These are phyloP conservation scores for Drosophila kepulauana DNA, from an alignment of 1,140 invertebrate species.

Conservation along the genomic window DNA sequence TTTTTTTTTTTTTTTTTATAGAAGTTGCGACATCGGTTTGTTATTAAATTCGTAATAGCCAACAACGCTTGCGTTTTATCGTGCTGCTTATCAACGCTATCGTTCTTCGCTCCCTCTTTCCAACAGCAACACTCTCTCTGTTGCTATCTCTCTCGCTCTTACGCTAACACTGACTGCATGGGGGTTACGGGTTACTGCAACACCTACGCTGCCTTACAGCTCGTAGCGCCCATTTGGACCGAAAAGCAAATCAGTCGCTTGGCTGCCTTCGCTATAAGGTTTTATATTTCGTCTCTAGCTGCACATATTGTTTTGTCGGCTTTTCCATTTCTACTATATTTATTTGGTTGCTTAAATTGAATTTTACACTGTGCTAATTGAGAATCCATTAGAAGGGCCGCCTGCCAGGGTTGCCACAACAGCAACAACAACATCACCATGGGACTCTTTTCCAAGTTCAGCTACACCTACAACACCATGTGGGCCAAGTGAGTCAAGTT, in stretches of 20 bases:
- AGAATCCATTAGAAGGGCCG: constrained; percentile 54
- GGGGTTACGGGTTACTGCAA: constrained; percentile 18
- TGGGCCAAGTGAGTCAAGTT: constrained; percentile 66
- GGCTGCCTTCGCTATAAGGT: constrained; percentile 19
- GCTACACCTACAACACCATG: constrained; percentile 67
- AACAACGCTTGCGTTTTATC: constrained; percentile 49
- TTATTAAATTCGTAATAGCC: constrained; percentile 54
- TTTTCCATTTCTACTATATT: not conserved
- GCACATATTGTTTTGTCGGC: not conserved
- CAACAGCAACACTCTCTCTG: not conserved
- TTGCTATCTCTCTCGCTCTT: not conserved
- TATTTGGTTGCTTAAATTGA: not conserved
- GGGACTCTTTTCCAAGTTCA: constrained; percentile 75
- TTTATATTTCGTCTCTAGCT: constrained; percentile 11
- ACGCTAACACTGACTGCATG: constrained; percentile 5
- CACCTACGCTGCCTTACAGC: constrained; percentile 28
- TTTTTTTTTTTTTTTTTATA: not conserved
- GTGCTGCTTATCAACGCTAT: constrained; percentile 43
- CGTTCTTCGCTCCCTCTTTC: constrained; percentile 32
- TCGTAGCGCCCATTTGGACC: constrained; percentile 18
- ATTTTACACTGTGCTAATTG: constrained; percentile 65
- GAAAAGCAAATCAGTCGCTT: constrained; percentile 47
- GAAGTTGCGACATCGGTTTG: constrained; percentile 40
- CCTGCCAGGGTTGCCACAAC: constrained; percentile 4
- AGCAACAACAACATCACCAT: constrained; percentile 22